Percentiles rank a stretch among this genome's conserved stretches.
Evolutionary conservation across 2,113 vertebrate species (phyloP).

Genomic region (Corynorhinus townsendii): DNA sequence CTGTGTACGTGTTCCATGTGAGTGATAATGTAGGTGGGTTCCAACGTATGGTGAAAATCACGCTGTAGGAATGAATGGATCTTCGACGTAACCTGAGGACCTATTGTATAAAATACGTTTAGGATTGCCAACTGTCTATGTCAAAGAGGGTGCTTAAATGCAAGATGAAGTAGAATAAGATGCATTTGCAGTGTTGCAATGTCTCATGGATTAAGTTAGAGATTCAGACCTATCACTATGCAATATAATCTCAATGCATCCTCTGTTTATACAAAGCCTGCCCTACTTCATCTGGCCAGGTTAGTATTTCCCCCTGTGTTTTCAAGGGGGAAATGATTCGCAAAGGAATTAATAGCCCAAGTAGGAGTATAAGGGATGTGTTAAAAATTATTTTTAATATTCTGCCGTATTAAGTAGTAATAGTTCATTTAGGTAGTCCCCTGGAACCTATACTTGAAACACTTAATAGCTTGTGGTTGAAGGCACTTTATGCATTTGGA

Average conservation of each 20-base stretch:
- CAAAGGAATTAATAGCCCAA: not conserved
- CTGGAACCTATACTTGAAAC: not conserved
- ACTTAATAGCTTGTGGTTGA: not conserved
- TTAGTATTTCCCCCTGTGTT: not conserved
- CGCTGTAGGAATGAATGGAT: no score
- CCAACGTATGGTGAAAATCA: no score
- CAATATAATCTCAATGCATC: not conserved
- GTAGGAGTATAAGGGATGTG: not conserved
- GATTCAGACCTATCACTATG: not conserved
- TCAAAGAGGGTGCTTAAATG: not conserved
- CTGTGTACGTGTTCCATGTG: no score
- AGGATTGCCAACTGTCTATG: not conserved
- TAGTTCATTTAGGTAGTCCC: conserved; percentile 14
- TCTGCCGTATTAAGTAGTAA: not conserved
- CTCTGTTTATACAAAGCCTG: not conserved
- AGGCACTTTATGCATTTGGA: not conserved
- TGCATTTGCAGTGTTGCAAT: not conserved
- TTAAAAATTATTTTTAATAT: conserved; percentile 24
- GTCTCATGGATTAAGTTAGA: not conserved
- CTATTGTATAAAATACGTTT: not conserved
- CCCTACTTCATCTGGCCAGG: not conserved
- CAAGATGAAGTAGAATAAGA: not conserved
- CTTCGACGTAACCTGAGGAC: no score
- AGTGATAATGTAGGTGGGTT: no score
- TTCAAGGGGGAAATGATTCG: not conserved